Base-by-base conservation (phyloP, 2,888 invertebrate species). In the Galerucella calmariensis region DNA sequence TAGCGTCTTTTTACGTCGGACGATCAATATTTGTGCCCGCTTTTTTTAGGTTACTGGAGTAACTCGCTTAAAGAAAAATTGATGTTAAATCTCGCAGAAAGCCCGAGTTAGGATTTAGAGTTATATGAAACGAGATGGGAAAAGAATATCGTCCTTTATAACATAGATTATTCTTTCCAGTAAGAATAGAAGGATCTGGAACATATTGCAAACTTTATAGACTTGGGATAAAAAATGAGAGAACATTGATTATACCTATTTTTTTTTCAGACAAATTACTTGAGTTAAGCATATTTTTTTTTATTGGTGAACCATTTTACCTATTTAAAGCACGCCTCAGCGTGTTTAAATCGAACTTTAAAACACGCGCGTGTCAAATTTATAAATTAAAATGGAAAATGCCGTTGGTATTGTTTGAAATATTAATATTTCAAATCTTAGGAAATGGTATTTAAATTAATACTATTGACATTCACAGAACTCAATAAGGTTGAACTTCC, bases 1-100 rank as follows among this genome's bases (percentile, higher is more conserved):
- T 77, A 79, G 78, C 74, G 77, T 75, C 77, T 77, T 75, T 78
- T 79, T 78, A 79, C 77, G 79, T 72, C 69, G 51, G 20, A 48
- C 56, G 73, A 62, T 67, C 69, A 71, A 74, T 74, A 75, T 73
- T 72, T 65, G 73, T 35, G 73, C 73, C 51, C 77, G 73, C 67
- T 51, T 51, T 56, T 73, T 75, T 73, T 69, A 63, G 75, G 77
- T 75, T 77, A 70, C 77, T 72, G 74, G 70, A 74, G 76, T 75
- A 67, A 76, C 69, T 78, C 78, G 78, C 76, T 78, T 70, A 74
- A 73, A 66, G 68, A 69, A 70, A 73, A 75, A 75, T 76, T 75
- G 67, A 53, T 69, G 69, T 69, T 69, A 69, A 69, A 69, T 69
- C 69, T 69, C 69, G 69, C 48, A 69, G 69, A 69, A 69, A 69